These are phyloP conservation scores for Campoletis sonorensis DNA, from an alignment of 1,140 invertebrate species.

Conservation along the genomic window DNA sequence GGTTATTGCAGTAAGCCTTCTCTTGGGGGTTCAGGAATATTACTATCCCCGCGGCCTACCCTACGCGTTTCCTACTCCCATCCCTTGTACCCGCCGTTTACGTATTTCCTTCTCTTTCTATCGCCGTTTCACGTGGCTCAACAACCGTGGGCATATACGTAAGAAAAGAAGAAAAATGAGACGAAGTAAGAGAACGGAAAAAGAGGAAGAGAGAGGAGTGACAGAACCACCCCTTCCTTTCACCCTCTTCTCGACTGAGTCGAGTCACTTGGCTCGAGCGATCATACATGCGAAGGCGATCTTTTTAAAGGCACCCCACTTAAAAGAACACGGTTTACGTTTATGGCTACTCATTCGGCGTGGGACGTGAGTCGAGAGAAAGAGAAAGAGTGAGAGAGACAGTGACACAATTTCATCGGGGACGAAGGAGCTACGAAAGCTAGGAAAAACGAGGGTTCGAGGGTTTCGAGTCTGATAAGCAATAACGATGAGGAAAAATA, in stretches of 20 bases:
- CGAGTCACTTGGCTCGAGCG: constrained; percentile 62
- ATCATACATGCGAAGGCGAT: constrained; percentile 72
- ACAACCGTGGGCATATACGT: background rate
- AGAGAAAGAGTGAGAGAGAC: constrained; percentile 50
- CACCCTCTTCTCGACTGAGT: constrained; percentile 31
- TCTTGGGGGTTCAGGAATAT: constrained; percentile 76
- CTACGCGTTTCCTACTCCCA: constrained; percentile 48
- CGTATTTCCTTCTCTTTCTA: constrained; percentile 39
- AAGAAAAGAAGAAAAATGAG: background rate
- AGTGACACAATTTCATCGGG: constrained; percentile 63
- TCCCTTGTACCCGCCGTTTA: constrained; percentile 51
- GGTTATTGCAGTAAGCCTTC: constrained; percentile 77
- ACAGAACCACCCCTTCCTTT: constrained; percentile 28
- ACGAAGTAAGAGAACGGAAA: constrained; percentile 30
- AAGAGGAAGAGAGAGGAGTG: background rate
- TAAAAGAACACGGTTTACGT: constrained; percentile 77
- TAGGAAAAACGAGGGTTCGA: constrained; percentile 42
- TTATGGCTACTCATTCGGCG: constrained; percentile 74
- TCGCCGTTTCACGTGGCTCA: constrained; percentile 47
- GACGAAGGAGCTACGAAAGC: constrained; percentile 44
- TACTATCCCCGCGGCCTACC: constrained; percentile 64
- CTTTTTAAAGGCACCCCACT: constrained; percentile 75
- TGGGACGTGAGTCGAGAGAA: constrained; percentile 60
- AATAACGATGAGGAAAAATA: constrained; percentile 60
- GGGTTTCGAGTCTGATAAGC: constrained; percentile 66